phyloP scores from a whole-genome alignment of 2,797 vertebrate species.

The Thripadectes ignobilis region DNA sequence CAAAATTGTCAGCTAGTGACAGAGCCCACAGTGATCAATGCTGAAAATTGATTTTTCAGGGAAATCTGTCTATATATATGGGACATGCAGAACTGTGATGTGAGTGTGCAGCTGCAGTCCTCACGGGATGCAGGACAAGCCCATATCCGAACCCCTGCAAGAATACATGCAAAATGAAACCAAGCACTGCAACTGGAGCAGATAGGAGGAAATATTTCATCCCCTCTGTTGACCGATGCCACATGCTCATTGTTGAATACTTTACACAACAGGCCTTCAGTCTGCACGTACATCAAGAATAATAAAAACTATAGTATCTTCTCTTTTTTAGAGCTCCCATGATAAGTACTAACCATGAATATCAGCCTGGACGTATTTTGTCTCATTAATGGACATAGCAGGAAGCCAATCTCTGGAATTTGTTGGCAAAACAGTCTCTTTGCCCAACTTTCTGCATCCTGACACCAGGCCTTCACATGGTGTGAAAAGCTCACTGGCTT shows the following conservation, averaged over 20 bases:
- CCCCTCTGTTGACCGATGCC: not conserved
- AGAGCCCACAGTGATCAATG: not conserved
- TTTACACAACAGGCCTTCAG: not conserved
- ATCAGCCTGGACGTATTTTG: not conserved
- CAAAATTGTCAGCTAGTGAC: not conserved
- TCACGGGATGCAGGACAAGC: not conserved
- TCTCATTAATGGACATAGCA: not conserved
- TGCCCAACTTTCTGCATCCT: not conserved
- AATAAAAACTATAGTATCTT: not conserved
- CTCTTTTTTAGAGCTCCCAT: not conserved
- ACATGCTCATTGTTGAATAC: rapidly evolving
- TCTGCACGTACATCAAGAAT: not conserved
- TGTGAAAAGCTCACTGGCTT: not conserved
- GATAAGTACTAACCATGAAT: not conserved
- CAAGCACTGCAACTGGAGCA: not conserved
- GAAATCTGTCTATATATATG: not conserved
- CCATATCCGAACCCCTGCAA: not conserved
- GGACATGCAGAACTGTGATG: not conserved
- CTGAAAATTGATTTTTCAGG: not conserved
- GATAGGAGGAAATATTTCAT: not conserved
- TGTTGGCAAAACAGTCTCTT: not conserved
- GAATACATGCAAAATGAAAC: not conserved
- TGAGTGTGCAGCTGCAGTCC: not conserved
- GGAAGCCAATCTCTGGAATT: not conserved
- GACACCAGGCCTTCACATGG: not conserved